Base-by-base conservation (phyloP, 1,140 invertebrate species). In the Macrotrachela quadricornifera region DNA sequence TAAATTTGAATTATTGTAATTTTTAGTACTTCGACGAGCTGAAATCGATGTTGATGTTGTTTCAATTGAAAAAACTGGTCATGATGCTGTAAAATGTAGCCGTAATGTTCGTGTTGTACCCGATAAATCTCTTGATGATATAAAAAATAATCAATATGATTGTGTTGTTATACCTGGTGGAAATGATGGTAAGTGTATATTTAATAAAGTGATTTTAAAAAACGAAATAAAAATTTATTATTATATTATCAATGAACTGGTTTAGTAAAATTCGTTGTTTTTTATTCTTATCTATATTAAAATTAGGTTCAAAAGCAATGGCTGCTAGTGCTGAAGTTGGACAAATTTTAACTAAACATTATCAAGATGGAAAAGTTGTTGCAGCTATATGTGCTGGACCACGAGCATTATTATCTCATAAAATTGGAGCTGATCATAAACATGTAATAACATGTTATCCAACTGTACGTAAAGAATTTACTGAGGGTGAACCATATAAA, bases 331-430 rank as follows among this genome's bases (percentile, higher is more conserved):
- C 47, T 84, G 82, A 37, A 14, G 51, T 53, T 13, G 18, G 11
- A 9, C 40, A 36, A 10, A 42, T 53, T 12, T 38, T 53, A 16
- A 14, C 40, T 39, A 53, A 48, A 30, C 51, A 53, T 61, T 80
- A 87, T 64, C 71, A 71, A 1, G 63, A 64, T 56, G 78, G 77
- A 0, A 73, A 76, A 57, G 64, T 83, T 12, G 79, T 92, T 58
- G 85, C 81, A 45, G 85, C 85, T 8, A 91, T 92, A 58, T 91
- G 86, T 75, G 85, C 86, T 61, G 80, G 78, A 87, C 85, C 60
- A 73, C 71, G 15, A 59, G 96, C 0, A 96, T 79, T 66, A 60
- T 17, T 91, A 1, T 87, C 82, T 8, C 86, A 96, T 71, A 91
- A 91, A 9, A 71, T 76, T 6, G 78, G 85, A 44, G 82, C 85